Evolutionary conservation across 2,797 vertebrate species (phyloP), one percentile per base, ranked within the genome.

Genomic region (Coranthus polyacanthus): DNA sequence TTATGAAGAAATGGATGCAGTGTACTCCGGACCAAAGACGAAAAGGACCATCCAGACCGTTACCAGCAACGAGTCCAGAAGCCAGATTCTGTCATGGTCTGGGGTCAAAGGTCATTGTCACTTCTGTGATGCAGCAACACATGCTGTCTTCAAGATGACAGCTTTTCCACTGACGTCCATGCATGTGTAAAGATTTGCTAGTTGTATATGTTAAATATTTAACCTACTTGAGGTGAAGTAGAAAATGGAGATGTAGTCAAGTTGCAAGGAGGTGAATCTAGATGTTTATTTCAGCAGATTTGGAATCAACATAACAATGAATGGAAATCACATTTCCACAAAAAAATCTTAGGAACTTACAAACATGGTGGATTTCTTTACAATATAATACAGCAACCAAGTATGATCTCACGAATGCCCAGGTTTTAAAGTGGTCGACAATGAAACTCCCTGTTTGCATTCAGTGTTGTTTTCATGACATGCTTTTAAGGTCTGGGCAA

Each of bases 401-500:
- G 20, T 47, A 55, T 58, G 2, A 38, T 69, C 24, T 45, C n/a
- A 61, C 34, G 42, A n/a, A 24, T 17, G 11, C 22, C 36, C 1
- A 24, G 29, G 5, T 57, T 70, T 57, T 7, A 38, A 61, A 38
- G 36, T 70, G 39, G 13, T 51, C 16, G 60, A 50, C 6, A 2
- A 62, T 47, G n/a, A n/a, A n/a, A n/a, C n/a, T n/a, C n/a, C n/a
- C 17, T 22, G 34, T 51, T 62, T 53, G 51, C 60, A 67, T 42
- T 70, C 43, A 36, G 10, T 57, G 71, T 69, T 63, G 18, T 83
- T 78, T 52, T 59, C 72, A 63, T 75, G 41, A 42, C 84, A 84
- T 88, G 81, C 79, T 81, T 43, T n/a, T 70, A 56, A 57, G 60
- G 69, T 66, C 66, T 58, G 72, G 65, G 18, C 63, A 66, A 75